Evolutionary conservation across 2,797 vertebrate genomes (phyloP).

Genomic region (Basileuterus tristriatus): DNA sequence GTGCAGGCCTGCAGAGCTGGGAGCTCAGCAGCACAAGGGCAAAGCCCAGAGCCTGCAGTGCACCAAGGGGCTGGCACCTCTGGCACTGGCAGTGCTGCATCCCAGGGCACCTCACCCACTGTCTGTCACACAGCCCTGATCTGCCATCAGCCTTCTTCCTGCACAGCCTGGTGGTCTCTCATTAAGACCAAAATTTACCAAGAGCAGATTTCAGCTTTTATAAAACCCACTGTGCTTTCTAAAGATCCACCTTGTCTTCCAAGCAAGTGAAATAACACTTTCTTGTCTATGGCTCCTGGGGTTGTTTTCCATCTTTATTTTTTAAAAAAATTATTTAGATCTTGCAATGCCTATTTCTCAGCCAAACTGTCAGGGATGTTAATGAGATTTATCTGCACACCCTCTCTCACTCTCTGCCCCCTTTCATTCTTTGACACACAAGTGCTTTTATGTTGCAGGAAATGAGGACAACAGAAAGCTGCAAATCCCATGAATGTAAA

Average conservation of each 20-base stretch:
- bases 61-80: background rate
- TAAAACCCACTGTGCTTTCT: background rate
- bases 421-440: constrained; percentile 35
- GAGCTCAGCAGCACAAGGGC: background rate
- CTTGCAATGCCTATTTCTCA: background rate
- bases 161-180: background rate
- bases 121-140: background rate
- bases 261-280: background rate
- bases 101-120: background rate
- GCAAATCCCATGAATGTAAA: constrained; percentile 54
- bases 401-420: background rate
- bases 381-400: background rate
- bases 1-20: background rate
- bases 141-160: background rate
- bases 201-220: constrained; percentile 17
- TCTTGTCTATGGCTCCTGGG: background rate
- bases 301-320: background rate
- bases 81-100: background rate
- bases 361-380: background rate
- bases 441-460: constrained; percentile 54
- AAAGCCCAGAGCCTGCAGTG: background rate
- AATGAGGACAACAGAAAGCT: constrained; percentile 61
- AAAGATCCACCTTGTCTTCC: constrained; percentile 2
- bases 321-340: background rate
- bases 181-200: background rate